Evolutionary conservation across 2,113 vertebrate genomes (phyloP), one percentile per base, ranked within the genome.

Genomic region (Lonchura striata): DNA sequence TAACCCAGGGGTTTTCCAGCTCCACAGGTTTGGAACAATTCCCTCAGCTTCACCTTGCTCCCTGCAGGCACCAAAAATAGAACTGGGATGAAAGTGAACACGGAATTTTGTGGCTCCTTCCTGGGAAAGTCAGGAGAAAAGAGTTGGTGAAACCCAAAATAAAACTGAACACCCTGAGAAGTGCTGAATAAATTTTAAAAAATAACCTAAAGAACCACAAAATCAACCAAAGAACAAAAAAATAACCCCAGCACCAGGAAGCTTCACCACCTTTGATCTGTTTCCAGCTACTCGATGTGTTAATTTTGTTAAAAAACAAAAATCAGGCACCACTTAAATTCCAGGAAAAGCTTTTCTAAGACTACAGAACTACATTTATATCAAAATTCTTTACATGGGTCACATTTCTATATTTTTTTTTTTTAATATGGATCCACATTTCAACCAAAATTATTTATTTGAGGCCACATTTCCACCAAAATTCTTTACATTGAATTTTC

Each of bases 61-160:
- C 70, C 71, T 47, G 71, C 66, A 70, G 91, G 85, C 24, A 15
- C 4, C 33, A 9, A n/a, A 82, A 88, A 31, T 5, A 47, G 41
- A 33, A 10, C 2, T 2, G 19, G 30, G 52, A 49, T n/a, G 27
- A 14, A 52, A 77, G 83, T 2, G 0, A 8, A 63, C 20, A 0
- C 0, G 17, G 70, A 46, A 78, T 44, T 6, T 1, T 2, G 16
- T 1, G 35, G 39, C 69, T 74, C 46, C 0, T n/a, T 39, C 20
- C 41, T 6, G 23, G 5, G 41, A 23, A 31, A 5, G 6, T 0
- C 46, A 15, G 57, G 35, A 61, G 70, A 23, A 41, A 71, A 11
- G 31, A 46, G 20, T 27, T 15, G 25, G 15, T 3, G 5, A 82
- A 76, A 71, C 2, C 15, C 41, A 6, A 37, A 56, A 41, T 9